Evolutionary conservation across 2,888 invertebrate species (phyloP), one percentile per base, ranked within the genome.

Genomic region (Morpho achilles): DNA sequence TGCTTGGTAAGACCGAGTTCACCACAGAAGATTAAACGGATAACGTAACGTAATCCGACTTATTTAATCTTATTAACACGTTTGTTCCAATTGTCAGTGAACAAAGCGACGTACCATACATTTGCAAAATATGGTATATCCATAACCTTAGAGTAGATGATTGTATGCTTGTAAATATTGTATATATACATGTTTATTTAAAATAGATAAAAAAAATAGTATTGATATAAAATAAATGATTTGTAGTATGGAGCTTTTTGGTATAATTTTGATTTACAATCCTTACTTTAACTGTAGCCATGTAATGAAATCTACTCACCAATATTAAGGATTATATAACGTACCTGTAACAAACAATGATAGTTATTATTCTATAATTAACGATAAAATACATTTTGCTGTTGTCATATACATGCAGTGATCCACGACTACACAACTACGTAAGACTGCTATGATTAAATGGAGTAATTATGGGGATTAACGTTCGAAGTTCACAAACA

Each of bases 291-390:
- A 9, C 9, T 10, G 10, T n/a, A 10, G 50, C 23, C 32, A 44
- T 7, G 42, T 41, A 47, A 53, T 53, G 47, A 64, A 66, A 66
- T 48, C 52, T 67, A 72, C 72, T 72, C 69, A 75, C 74, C 70
- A 67, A 67, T 67, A 70, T 67, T 70, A 67, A 62, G 64, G 68
- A 71, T 79, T 78, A 69, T 67, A 69, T 66, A 79, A 82, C 80
- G 67, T 84, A 87, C 87, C 85, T 85, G 84, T 62, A 86, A 87
- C 84, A 85, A 86, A 85, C 82, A 85, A 85, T 74, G 71, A 78
- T 80, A 74, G 73, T 72, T 75, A 76, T 75, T 71, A 77, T 77
- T 74, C 70, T 69, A 70, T 67, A 70, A 71, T 72, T 70, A 58
- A 67, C 61, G 47, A 69, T 75, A 77, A 75, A 75, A 60, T 65